A percentile compares a stretch with the other conserved stretches of the same genome.
These are phyloP conservation scores for Phyllotis vaccarum DNA, from an alignment of 2,797 vertebrate species.

Conservation along the genomic window DNA sequence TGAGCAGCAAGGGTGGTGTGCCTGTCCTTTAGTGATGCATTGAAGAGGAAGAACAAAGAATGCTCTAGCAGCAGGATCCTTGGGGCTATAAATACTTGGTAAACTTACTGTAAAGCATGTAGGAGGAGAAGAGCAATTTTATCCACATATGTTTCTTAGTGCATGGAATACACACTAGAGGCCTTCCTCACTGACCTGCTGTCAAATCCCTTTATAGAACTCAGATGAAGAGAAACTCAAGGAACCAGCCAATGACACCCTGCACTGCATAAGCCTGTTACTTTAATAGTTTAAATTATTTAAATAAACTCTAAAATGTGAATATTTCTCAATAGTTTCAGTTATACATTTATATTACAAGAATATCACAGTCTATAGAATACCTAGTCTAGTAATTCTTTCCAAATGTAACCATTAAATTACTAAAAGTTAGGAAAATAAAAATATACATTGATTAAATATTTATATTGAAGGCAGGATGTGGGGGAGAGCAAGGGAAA, in stretches of 20 bases:
- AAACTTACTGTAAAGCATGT: neutral
- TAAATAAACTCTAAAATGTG: neutral
- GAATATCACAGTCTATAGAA: neutral
- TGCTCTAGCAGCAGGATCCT: neutral
- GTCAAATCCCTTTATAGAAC: slow-evolving; percentile 14
- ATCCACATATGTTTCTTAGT: neutral
- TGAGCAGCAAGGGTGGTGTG: slow-evolving; percentile 2
- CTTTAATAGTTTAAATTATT: neutral
- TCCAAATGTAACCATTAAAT: slow-evolving; percentile 27
- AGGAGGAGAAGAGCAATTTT: neutral
- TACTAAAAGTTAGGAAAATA: slow-evolving; percentile 16
- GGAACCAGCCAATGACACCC: neutral
- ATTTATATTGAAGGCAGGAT: neutral
- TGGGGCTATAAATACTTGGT: slow-evolving; percentile 59
- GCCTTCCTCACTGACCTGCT: neutral
- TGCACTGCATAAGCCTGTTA: neutral
- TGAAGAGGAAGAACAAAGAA: slow-evolving; percentile 64
- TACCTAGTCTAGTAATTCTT: neutral
- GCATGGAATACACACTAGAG: neutral
- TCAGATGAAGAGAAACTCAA: slow-evolving; percentile 23
- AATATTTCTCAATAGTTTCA: slow-evolving; percentile 38
- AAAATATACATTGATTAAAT: neutral
- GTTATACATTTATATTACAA: slow-evolving; percentile 10
- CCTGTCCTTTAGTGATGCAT: slow-evolving; percentile 11
- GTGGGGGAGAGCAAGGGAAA: too few relatives aligned